A percentile compares a stretch with the other conserved stretches of the same genome.
phyloP scores from a whole-genome alignment of 2,797 vertebrate species.

The Poecilia gillii region DNA sequence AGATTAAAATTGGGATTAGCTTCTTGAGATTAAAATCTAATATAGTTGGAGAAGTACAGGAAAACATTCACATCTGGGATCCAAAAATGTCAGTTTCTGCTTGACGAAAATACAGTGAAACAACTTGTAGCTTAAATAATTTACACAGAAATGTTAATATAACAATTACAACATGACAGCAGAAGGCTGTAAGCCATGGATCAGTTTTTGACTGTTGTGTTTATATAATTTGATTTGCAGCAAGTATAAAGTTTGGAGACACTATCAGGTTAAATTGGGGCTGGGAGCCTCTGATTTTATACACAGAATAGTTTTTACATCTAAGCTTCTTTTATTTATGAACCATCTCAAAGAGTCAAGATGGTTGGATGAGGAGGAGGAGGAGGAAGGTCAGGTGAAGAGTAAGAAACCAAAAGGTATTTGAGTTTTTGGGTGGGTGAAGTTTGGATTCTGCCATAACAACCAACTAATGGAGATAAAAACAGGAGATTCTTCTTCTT shows the following conservation, averaged over 20 bases:
- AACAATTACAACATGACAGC: not conserved
- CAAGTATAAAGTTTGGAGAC: not conserved
- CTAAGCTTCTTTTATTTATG: slow-evolving; percentile 45
- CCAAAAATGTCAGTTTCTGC: not conserved
- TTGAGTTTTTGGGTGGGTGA: slow-evolving; percentile 6
- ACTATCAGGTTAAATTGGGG: not conserved
- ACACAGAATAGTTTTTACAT: slow-evolving; percentile 2
- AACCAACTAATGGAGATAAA: slow-evolving; percentile 4
- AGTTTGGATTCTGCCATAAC: slow-evolving; percentile 16
- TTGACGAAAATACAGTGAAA: not conserved
- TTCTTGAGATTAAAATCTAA: not conserved
- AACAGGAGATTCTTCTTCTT: not conserved
- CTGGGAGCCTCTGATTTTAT: not conserved
- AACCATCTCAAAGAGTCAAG: slow-evolving; percentile 66
- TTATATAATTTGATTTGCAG: not conserved
- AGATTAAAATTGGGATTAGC: not conserved
- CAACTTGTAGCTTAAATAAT: not conserved
- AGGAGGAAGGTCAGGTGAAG: slow-evolving; percentile 48
- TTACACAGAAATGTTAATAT: not conserved
- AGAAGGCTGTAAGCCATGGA: not conserved
- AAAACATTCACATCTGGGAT: not conserved
- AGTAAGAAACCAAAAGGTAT: slow-evolving; percentile 68
- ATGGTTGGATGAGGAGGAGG: slow-evolving; percentile 61
- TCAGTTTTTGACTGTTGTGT: not conserved
- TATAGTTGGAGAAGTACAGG: not conserved